Evolutionary conservation across 2,797 vertebrate genomes (phyloP).

Genomic region (Gobio occitaniae): DNA sequence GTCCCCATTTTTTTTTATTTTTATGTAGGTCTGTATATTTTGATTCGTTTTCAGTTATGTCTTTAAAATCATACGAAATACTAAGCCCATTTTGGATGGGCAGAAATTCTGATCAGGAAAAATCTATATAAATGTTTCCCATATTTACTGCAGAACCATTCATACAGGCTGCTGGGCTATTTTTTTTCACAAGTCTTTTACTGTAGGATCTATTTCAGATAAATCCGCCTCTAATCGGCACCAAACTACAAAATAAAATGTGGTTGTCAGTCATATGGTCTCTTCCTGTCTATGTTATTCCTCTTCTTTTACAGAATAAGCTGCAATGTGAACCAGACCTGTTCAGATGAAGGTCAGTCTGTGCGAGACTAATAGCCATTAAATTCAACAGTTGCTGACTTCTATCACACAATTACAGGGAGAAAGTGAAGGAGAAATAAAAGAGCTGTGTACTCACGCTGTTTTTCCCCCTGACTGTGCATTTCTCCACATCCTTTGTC

Average conservation of each 20-base stretch:
- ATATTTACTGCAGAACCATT: background rate
- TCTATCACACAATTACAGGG: conserved; percentile 5
- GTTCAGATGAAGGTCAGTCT: conserved; percentile 4
- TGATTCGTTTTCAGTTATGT: background rate
- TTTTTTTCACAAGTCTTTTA: background rate
- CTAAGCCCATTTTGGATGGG: no score
- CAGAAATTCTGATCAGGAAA: background rate
- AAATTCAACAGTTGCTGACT: conserved; percentile 20
- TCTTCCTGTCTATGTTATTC: background rate
- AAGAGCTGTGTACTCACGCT: conserved; percentile 76
- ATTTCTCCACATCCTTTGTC: conserved; percentile 85
- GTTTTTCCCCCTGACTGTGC: conserved; percentile 85
- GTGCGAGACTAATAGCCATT: background rate
- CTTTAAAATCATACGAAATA: background rate
- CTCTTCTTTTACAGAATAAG: background rate
- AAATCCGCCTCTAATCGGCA: background rate
- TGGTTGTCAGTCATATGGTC: background rate
- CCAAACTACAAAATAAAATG: background rate
- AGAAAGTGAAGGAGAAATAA: conserved; percentile 42
- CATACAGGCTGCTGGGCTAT: no score
- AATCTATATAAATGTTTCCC: background rate
- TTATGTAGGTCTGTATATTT: background rate
- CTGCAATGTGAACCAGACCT: conserved; percentile 1
- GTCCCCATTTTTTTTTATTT: no score
- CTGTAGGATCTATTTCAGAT: background rate